Percentiles rank a stretch among this genome's conserved stretches.
Conservation (phyloP, 1,140 invertebrate genomes). For the Acromyrmex charruanus region DNA sequence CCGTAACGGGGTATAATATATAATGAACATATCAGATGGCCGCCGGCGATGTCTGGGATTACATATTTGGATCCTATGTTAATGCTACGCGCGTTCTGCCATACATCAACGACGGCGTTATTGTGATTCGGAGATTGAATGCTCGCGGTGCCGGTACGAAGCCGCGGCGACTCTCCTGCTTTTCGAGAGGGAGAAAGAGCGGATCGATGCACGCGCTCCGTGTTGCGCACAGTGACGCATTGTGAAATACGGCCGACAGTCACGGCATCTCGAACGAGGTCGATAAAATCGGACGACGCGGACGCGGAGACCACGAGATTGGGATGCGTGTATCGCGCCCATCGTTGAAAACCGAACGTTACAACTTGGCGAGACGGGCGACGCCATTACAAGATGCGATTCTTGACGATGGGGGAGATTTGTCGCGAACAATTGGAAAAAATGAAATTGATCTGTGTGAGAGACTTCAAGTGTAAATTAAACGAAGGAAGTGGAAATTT, state of each 20-base stretch:
- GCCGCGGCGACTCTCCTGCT: conserved; percentile 55
- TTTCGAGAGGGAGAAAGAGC: conserved; percentile 48
- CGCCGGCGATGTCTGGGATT: conserved; percentile 77
- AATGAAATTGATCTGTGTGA: background rate
- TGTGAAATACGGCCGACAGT: conserved; percentile 67
- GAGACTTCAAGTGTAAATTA: background rate
- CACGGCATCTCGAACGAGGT: conserved; percentile 66
- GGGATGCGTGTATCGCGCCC: conserved; percentile 34
- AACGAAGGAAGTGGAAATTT: background rate
- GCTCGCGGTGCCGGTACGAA: conserved; percentile 69
- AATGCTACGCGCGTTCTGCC: conserved; percentile 73
- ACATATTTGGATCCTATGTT: conserved; percentile 78
- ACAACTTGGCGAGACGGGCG: conserved; percentile 31
- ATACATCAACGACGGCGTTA: conserved; percentile 75
- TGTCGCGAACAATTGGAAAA: background rate
- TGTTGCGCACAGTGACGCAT: conserved; percentile 70
- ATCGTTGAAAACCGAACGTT: conserved; percentile 18
- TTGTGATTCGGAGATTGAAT: conserved; percentile 78
- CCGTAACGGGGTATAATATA: conserved; percentile 74
- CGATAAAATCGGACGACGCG: conserved; percentile 63
- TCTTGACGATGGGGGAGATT: background rate
- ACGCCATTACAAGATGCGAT: background rate
- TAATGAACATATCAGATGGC: conserved; percentile 78
- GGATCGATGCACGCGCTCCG: conserved; percentile 67
- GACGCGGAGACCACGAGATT: conserved; percentile 43